Evolutionary conservation across 1,140 invertebrate genomes (phyloP).

Genomic region (Lethrus apterus): DNA sequence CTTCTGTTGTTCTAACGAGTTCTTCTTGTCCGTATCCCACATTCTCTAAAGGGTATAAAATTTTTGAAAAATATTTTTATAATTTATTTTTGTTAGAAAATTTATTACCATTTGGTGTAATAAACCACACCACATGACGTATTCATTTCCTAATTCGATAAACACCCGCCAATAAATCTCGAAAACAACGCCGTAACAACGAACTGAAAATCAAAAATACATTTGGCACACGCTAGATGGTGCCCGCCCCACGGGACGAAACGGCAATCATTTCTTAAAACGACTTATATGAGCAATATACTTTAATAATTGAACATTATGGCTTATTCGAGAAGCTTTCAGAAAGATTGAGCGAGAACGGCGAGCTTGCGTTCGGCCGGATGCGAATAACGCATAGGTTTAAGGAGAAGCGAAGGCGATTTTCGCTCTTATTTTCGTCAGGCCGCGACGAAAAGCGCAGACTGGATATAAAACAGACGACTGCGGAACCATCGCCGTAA

Average conservation of each 20-base stretch:
- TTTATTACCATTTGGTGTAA: too few species aligned
- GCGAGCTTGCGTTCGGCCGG: too few species aligned
- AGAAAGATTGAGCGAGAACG: slow-evolving; percentile 41
- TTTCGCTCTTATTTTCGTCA: slow-evolving; percentile 30
- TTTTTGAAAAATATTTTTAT: too few species aligned
- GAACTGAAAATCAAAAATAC: slow-evolving; percentile 39
- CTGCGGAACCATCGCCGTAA: slow-evolving; percentile 41
- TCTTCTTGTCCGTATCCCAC: too few species aligned
- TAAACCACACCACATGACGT: too few species aligned
- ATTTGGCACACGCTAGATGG: too few species aligned
- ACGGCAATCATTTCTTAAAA: slow-evolving; percentile 39
- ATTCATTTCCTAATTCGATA: too few species aligned
- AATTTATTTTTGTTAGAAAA: too few species aligned
- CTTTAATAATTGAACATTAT: slow-evolving; percentile 43
- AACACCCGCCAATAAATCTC: slow-evolving; percentile 30
- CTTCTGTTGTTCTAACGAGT: too few species aligned
- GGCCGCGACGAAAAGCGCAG: slow-evolving; percentile 20
- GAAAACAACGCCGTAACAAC: slow-evolving; percentile 18
- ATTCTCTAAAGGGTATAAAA: too few species aligned
- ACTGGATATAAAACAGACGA: slow-evolving; percentile 40
- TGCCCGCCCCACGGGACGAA: slow-evolving; percentile 12
- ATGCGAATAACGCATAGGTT: too few species aligned
- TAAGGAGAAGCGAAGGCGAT: too few species aligned
- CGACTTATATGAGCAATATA: slow-evolving; percentile 40
- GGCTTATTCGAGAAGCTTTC: slow-evolving; percentile 38